Evolutionary conservation across 1,140 invertebrate genomes (phyloP).

Genomic region (Saccostrea cuccullata): DNA sequence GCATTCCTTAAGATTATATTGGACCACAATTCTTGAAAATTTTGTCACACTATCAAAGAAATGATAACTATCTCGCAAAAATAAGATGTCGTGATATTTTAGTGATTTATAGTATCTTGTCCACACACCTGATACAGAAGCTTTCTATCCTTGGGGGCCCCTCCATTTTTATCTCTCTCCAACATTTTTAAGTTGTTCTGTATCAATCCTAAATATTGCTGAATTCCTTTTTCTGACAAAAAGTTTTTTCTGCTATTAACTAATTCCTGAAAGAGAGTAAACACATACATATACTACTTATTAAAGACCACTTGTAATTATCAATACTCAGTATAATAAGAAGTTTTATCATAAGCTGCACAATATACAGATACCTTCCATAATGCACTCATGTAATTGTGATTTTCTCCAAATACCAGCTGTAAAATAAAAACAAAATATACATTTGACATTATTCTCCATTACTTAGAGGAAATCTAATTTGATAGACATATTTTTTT

Average conservation of each 20-base stretch:
- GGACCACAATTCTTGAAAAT: too few species aligned
- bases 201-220: conserved; percentile 73
- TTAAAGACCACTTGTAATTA: not conserved
- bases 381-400: conserved; percentile 67
- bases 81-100: too few species aligned
- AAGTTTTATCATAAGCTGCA: not conserved
- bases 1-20: too few species aligned
- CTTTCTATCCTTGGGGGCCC: conserved; percentile 66
- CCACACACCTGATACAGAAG: conserved; percentile 72
- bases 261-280: conserved; percentile 14
- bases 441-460: too few species aligned
- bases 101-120: too few species aligned
- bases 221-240: conserved; percentile 71
- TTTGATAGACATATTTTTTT: too few species aligned
- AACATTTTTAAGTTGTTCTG: conserved; percentile 73
- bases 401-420: conserved; percentile 68
- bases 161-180: conserved; percentile 63
- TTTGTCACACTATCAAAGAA: too few species aligned
- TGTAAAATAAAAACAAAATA: conserved; percentile 50
- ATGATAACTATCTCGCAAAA: too few species aligned
- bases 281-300: not conserved
- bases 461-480: too few species aligned
- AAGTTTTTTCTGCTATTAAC: conserved; percentile 50
- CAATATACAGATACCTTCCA: conserved; percentile 64
- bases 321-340: not conserved